Evolutionary conservation across 2,888 invertebrate species (phyloP), one percentile per base, ranked within the genome.

Genomic region (Odontocerum albicorne): DNA sequence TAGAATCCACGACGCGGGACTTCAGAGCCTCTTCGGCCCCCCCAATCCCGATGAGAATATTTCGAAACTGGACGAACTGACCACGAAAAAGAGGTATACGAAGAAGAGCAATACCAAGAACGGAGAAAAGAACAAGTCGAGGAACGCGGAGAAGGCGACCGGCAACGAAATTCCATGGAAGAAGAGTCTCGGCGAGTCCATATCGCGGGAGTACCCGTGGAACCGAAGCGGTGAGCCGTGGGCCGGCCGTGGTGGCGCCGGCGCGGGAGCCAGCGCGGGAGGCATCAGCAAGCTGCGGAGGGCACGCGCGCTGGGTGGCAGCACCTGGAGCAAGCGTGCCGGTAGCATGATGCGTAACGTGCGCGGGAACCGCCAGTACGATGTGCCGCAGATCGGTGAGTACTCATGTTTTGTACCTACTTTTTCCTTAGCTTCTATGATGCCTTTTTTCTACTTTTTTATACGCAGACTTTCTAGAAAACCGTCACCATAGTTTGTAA

Each of bases 331-430:
- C 63, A 77, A 76, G 64, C 71, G 77, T 57, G 45, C 57, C 10
- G 53, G 58, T 17, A 12, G 32, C 6, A 88, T 91, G 87, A 74
- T 88, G 67, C 82, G 89, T 65, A 85, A 88, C 55, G 82, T 88
- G 58, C 82, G 90, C 64, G 86, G 87, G 62, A 85, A 84, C 69
- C 79, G 88, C 66, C 85, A 86, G 66, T 91, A 90, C 73, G 91
- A 91, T 74, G 90, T 91, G 63, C 91, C 91, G 64, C 90, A 90
- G 78, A 90, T 91, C 68, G 90, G 91, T 91, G 68, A 83, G 84
- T 80, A 31, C 15, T 4, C 27, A 7, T 27, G n/a, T n/a, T n/a
- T n/a, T n/a, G n/a, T n/a, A n/a, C n/a, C n/a, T n/a, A n/a, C n/a
- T n/a, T n/a, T n/a, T n/a, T n/a, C n/a, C n/a, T n/a, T n/a, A n/a